Conservation (phyloP, 1,140 invertebrate species). For the Reticulitermes speratus region DNA sequence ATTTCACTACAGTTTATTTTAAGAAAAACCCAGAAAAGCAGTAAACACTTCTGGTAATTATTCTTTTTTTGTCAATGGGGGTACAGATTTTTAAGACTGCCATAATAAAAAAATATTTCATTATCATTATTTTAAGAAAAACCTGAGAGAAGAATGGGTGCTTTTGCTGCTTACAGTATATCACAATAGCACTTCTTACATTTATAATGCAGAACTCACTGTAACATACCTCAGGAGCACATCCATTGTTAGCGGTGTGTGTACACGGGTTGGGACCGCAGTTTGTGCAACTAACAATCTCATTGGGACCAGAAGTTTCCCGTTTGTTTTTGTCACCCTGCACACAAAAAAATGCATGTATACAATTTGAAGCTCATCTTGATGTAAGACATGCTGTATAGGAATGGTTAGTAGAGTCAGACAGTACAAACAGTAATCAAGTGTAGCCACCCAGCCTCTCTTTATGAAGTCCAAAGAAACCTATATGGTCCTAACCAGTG, state of each 20-base stretch:
- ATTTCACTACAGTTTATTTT: no score
- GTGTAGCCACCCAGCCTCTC: neutral
- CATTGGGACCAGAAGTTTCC: constrained; percentile 66
- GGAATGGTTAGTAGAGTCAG: neutral
- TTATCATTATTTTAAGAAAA: no score
- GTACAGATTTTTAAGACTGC: no score
- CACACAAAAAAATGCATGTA: constrained; percentile 14
- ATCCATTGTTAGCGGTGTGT: constrained; percentile 81
- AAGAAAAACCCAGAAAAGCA: no score
- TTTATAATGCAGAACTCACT: neutral
- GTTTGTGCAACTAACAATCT: constrained; percentile 76
- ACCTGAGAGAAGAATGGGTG: neutral
- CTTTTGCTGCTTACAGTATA: no score
- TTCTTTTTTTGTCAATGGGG: no score
- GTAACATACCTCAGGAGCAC: constrained; percentile 71
- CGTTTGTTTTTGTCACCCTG: constrained; percentile 75
- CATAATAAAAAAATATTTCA: neutral
- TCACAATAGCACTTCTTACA: no score
- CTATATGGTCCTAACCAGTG: no score
- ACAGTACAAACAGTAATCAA: neutral
- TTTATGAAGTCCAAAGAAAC: no score
- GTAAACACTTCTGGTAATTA: no score
- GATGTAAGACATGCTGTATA: neutral
- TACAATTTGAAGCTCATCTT: neutral
- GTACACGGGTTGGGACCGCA: constrained; percentile 77